These are phyloP conservation scores for Hyppa rectilinea DNA, from an alignment of 2,888 invertebrate species.

Conservation along the genomic window DNA sequence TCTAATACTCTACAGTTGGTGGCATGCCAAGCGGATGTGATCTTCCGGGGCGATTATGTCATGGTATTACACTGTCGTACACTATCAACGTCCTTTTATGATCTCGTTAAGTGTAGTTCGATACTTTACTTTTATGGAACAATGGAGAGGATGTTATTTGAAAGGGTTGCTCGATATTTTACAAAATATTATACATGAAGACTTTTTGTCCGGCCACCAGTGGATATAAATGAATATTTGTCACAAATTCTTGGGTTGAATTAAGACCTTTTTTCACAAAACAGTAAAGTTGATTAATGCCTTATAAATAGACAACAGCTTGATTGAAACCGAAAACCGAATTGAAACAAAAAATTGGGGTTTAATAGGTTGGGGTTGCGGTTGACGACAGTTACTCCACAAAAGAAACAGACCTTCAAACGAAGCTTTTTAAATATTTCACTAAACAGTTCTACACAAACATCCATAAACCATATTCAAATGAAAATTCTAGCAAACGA, in stretches of 20 bases:
- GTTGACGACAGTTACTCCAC: not conserved
- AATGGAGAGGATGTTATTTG: constrained; percentile 3
- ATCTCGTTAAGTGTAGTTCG: constrained; percentile 14
- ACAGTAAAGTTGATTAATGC: not conserved
- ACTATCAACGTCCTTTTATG: constrained; percentile 42
- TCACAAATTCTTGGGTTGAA: not conserved
- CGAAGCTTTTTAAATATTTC: constrained; percentile 3
- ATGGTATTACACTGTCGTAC: constrained; percentile 60
- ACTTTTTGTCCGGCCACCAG: not conserved
- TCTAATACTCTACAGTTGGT: constrained; percentile 78
- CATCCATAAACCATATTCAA: constrained; percentile 20
- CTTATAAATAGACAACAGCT: not conserved
- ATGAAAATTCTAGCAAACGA: constrained; percentile 33
- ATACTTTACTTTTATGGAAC: constrained; percentile 26
- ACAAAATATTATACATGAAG: not conserved
- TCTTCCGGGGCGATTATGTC: constrained; percentile 87
- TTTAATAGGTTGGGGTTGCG: too few relatives aligned
- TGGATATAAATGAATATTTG: not conserved
- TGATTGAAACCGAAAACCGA: not conserved
- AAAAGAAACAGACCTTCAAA: constrained; percentile 2
- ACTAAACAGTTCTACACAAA: not conserved
- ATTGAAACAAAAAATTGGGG: not conserved
- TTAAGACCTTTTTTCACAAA: not conserved
- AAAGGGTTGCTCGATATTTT: not conserved
- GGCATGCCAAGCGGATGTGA: constrained; percentile 86